Evolutionary conservation across 2,888 invertebrate genomes (phyloP), one percentile per base, ranked within the genome.

Genomic region (Ametastegia equiseti): DNA sequence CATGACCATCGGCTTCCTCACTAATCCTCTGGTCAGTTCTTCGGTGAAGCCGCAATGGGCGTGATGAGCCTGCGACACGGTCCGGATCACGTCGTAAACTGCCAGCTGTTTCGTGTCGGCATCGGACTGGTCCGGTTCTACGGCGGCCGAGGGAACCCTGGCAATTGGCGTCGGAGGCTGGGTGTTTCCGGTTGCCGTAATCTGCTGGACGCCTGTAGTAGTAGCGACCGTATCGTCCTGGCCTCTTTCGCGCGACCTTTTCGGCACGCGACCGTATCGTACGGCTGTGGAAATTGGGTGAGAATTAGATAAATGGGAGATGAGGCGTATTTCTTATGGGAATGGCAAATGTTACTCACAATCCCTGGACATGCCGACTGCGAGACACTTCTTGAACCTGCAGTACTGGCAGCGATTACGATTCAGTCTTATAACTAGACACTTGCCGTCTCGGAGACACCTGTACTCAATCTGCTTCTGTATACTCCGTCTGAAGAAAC

Each of bases 401-500:
- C 98, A 98, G 92, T 96, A 98, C 92, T 98, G 98, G 92, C 98
- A 98, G 88, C 98, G 95, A 94, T 98, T 98, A 86, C 98, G 94
- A 93, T 98, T 98, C 88, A 98, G 94, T 88, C 98, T 94, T 92
- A 98, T 98, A 82, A 98, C 98, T 89, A 97, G 93, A 92, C 98
- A 98, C 94, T 98, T 97, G 88, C 98, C 97, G 93, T 98, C 98
- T 85, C 98, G 94, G 88, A 98, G 94, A 92, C 98, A 98, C 89
- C 98, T 95, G 93, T 98, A 98, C 92, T 98, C 98, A 90, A 98
- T 98, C 93, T 98, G 98, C 92, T 98, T 98, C 92, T 98, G 98
- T 89, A 98, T 98, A 92, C 98, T 98, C 84, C 98, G 94, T 82
- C 98, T 95, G 93, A 98, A 98, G 94, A 98, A 98, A 83, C 98